Base-by-base conservation (phyloP, 2,888 invertebrate genomes). In the Meandrusa payeni region DNA sequence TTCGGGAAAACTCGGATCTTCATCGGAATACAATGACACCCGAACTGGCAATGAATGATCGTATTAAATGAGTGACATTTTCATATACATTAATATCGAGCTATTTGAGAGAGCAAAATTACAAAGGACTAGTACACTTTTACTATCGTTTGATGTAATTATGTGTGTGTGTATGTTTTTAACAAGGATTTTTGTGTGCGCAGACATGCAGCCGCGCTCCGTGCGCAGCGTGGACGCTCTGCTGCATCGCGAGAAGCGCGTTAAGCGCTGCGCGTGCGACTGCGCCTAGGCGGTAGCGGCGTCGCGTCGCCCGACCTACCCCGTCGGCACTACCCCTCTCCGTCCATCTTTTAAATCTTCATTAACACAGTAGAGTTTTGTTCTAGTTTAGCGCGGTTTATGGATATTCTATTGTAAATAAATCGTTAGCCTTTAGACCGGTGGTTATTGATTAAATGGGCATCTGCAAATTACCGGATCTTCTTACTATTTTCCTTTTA, bases 151-250 rank as follows among this genome's bases (percentile, higher is more conserved):
- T n/a, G n/a, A n/a, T n/a, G n/a, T n/a, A n/a, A n/a, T n/a, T n/a
- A n/a, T n/a, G n/a, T n/a, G n/a, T n/a, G n/a, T n/a, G n/a, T n/a
- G n/a, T n/a, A n/a, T n/a, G n/a, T n/a, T 15, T 4, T 2, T 15
- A 15, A 15, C 4, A 15, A 15, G 4, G 4, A 15, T 15, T 15
- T 15, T 40, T 55, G 51, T 46, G 58, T 60, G 83, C 87, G 26
- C 89, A 95, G 95, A 92, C 71, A 92, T 95, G 67, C 95, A 95
- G 74, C 95, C 95, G 44, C 92, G 95, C 65, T 87, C 87, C 0
- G 82, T 87, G 2, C 93, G 93, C 61, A 91, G 90, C 67, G 89
- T 90, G 11, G 90, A 90, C 66, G 82, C 73, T 53, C 66, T 80
- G 64, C 72, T 71, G 58, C 86, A 87, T 54, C 86, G 85, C 40